Base-by-base conservation (phyloP, 30 jellyfish, hydroid and myxozoan genomes). In the Turritopsis rubra region DNA sequence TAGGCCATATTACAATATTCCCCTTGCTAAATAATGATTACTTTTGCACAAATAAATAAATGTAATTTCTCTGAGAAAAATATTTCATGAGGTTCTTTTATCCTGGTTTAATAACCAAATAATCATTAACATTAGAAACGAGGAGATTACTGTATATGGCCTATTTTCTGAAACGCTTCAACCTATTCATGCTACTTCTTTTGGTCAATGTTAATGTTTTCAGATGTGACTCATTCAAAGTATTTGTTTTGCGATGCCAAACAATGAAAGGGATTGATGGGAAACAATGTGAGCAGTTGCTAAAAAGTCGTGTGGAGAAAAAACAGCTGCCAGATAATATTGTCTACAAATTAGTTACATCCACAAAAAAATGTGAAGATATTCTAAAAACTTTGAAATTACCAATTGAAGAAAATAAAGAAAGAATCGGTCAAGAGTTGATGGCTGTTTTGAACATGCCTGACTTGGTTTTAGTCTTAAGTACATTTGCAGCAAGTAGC, bases 361-460 rank as follows among this genome's bases (percentile, higher is more conserved):
- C 41, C 20, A 53, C 65, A 21, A 80, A 65, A 24, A 80, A 65
- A 53, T 31, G 53, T 29, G 65, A 53, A 53, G 87, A 80, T 80
- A 23, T 73, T 21, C 72, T 82, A 54, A 66, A 65, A 28, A 65
- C 31, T 21, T 82, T 85, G 1, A 65, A 90, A 19, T 65, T 74
- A n/a, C 94, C 98, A 7, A 54, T 82, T 29, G 94, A 83, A 70
- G 95, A 87, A 21, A 79, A 87, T 84, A 84, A 75, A 65, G 98
- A 91, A 22, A 80, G 78, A 29, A 80, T 91, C 7, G 82, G 82
- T 65, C 96, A 91, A 71, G 91, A 87, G 18, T 75, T 91, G 73
- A 73, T 83, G 5, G 89, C 86, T n/a, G 78, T 91, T 1, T 65
- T 88, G 52, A 83, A 87, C 52, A 77, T 87, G 8, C 77, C 29